Evolutionary conservation across 2,888 invertebrate genomes (phyloP), one percentile per base, ranked within the genome.

Genomic region (Eilema griseolum): DNA sequence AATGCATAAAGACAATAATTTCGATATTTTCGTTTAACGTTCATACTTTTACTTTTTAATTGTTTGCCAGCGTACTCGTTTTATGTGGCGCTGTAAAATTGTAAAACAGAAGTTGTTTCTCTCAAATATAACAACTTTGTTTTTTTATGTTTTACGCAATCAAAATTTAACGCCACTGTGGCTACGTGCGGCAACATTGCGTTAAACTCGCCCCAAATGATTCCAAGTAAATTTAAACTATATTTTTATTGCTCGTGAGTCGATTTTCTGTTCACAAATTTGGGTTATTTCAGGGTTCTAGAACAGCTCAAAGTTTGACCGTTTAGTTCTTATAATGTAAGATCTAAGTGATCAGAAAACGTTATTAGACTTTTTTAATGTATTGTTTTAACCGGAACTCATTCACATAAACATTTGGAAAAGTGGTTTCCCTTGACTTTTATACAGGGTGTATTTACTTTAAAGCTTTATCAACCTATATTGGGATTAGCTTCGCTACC

Each of bases 121-220:
- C 70, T 77, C 75, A 78, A 77, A 79, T 82, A 81, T 81, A 74
- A 79, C 76, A 81, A 78, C 79, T 81, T 82, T 76, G 77, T 76
- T 74, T 77, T 75, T 78, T 80, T 83, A 83, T 76, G 80, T 77
- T 78, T 79, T 78, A 63, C 72, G 83, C 78, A 84, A 81, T 83
- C 79, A 86, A 84, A 79, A 82, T 83, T 81, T 80, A 78, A 83
- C 75, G 80, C 76, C 70, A 75, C 74, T 76, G 77, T 78, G 80
- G 79, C 78, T 81, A 79, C 81, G 76, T 79, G 81, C 81, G 73
- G 80, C 78, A 74, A 72, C 79, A 81, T 73, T 73, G 71, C 67
- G 76, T 63, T 69, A 74, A 61, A 72, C 67, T 75, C 56, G 65
- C 69, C 14, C 59, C 56, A 61, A 63, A 73, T 69, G 46, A 67